phyloP scores from a whole-genome alignment of 2,888 invertebrate species.

The Mycalesis mineus region DNA sequence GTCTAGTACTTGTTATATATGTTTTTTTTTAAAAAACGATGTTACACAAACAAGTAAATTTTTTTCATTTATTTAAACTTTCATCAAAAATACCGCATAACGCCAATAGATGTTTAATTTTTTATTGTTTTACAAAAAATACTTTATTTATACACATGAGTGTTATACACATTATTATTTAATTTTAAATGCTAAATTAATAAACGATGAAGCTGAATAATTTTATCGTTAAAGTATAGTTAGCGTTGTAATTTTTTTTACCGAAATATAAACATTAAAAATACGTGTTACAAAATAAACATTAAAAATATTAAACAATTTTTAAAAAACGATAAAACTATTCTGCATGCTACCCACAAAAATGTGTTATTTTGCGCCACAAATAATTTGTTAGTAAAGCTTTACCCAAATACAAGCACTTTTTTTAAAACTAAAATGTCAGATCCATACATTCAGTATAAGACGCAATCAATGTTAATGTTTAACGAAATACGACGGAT shows the following conservation, averaged over 20 bases:
- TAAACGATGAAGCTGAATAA: neutral
- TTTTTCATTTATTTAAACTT: no score
- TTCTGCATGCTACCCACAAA: neutral
- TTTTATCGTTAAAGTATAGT: neutral
- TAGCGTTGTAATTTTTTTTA: neutral
- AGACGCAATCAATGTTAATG: constrained; percentile 2
- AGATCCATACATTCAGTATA: constrained; percentile 6
- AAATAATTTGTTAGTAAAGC: constrained; percentile 26
- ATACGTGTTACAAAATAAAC: no score
- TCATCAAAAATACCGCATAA: neutral
- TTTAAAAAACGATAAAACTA: neutral
- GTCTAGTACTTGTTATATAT: neutral
- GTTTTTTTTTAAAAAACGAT: no score
- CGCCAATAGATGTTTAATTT: neutral
- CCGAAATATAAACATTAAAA: neutral
- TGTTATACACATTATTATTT: neutral
- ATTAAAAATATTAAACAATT: no score
- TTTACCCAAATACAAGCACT: constrained; percentile 12
- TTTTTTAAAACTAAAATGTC: neutral
- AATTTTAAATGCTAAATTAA: neutral
- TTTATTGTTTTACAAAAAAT: neutral
- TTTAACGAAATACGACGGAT: neutral
- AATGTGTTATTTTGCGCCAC: constrained; percentile 19
- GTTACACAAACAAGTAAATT: no score
- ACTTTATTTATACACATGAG: neutral